phyloP scores from a whole-genome alignment of 2,888 invertebrate genomes.

The Drosophila sordidula region DNA sequence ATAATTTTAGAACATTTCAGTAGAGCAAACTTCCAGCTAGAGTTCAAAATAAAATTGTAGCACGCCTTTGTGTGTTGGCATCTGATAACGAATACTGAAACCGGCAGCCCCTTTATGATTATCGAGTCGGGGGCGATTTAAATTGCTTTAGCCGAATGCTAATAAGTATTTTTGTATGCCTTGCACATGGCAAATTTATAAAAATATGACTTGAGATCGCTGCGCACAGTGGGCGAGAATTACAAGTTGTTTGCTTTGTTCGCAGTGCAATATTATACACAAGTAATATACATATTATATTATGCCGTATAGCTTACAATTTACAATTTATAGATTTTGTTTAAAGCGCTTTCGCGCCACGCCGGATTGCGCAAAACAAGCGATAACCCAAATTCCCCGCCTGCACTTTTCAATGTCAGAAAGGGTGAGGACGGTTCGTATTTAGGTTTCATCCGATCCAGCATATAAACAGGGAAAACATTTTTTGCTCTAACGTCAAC shows the following conservation, averaged over 20 bases:
- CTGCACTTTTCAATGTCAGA: constrained; percentile 54
- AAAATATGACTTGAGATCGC: constrained; percentile 25
- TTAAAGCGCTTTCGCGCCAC: constrained; percentile 24
- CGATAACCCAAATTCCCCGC: constrained; percentile 59
- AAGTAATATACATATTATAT: constrained; percentile 9
- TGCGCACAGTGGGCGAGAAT: constrained; percentile 30
- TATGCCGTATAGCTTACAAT: constrained; percentile 17
- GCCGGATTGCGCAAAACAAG: constrained; percentile 30
- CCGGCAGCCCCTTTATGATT: constrained; percentile 7
- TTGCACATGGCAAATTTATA: constrained; percentile 41
- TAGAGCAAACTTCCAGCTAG: not conserved
- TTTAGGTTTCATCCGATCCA: constrained; percentile 31
- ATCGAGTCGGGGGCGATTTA: constrained; percentile 41
- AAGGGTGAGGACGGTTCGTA: constrained; percentile 18
- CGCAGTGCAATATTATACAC: constrained; percentile 19
- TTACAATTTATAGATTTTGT: constrained; percentile 37
- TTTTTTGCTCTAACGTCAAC: constrained; percentile 36
- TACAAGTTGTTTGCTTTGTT: constrained; percentile 44
- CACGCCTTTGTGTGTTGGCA: not conserved
- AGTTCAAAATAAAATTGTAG: not conserved
- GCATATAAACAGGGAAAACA: constrained; percentile 32
- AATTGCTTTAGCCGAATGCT: constrained; percentile 38
- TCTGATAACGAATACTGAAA: constrained; percentile 5
- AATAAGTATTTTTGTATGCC: constrained; percentile 49
- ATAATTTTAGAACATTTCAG: not conserved